Base-by-base conservation (phyloP, 2,888 invertebrate species). In the Chalcis sispes region DNA sequence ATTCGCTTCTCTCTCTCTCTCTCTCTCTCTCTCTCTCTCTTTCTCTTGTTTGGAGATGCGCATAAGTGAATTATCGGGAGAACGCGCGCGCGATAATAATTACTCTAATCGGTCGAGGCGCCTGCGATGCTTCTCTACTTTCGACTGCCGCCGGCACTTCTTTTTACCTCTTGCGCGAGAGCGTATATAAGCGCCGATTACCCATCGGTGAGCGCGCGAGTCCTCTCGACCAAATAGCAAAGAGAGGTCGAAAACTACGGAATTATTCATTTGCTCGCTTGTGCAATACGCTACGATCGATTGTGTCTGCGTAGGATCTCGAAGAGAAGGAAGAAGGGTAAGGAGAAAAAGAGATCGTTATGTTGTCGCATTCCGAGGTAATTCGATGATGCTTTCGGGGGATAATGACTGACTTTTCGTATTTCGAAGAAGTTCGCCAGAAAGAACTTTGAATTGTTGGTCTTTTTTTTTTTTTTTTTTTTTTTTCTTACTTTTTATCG, bases 51-150 rank as follows among this genome's bases (percentile, higher is more conserved):
- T n/a, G n/a, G n/a, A n/a, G n/a, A 25, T 48, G 62, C 46, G 27
- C 25, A n/a, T 64, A 72, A 71, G 72, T 72, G 72, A 72, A 64
- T 72, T 64, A 72, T 72, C 71, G 71, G 20, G 4, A 48, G 48
- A 40, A 29, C 27, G 29, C 20, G 29, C 48, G 64, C 42, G 72
- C 62, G 46, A 72, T 58, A 27, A 72, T 72, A 72, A 72, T 72
- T 72, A 64, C 72, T 54, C 64, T 64, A 54, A 62, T 72, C 72
- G 61, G n/a, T 36, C 50, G n/a, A 7, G 7, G 40, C 67, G 7
- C 36, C 13, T 8, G 62, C 18, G 15, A 7, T 15, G 27, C 36
- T 25, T 10, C 23, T n/a, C n/a, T n/a, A n/a, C n/a, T n/a, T n/a
- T n/a, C 40, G 40, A 40, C 40, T 59, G 2, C 25, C 52, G 52